These are phyloP conservation scores for Phengaris arion DNA, from an alignment of 2,888 invertebrate genomes.

Conservation along the genomic window DNA sequence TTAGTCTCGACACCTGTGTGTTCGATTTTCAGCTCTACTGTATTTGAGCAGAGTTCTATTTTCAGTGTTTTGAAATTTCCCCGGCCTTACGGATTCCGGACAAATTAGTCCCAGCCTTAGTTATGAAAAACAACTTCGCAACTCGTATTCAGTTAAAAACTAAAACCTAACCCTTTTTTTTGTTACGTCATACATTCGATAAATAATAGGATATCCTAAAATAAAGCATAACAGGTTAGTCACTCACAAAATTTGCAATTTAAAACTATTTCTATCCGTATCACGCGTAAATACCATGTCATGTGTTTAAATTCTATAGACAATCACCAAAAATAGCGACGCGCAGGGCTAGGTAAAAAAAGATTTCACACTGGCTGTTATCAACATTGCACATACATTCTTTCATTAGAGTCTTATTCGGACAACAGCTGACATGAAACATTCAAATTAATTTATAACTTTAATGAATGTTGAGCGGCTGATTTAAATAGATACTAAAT, in stretches of 20 bases:
- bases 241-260: neutral
- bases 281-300: slow-evolving; percentile 5
- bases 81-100: too few species aligned
- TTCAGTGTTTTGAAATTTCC: too few species aligned
- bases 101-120: too few species aligned
- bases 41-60: too few species aligned
- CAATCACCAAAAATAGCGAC: neutral
- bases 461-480: too few species aligned
- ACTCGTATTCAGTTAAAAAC: neutral
- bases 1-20: too few species aligned
- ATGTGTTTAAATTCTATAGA: neutral
- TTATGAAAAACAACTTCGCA: neutral
- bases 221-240: neutral
- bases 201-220: neutral
- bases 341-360: neutral
- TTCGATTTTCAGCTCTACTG: too few species aligned
- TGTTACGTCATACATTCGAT: neutral
- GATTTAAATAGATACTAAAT: too few species aligned
- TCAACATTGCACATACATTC: neutral
- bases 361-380: neutral
- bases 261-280: slow-evolving; percentile 6
- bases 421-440: too few species aligned
- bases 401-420: too few species aligned
- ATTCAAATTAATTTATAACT: too few species aligned
- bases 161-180: neutral